Evolutionary conservation across 2,888 invertebrate species (phyloP), one percentile per base, ranked within the genome.

Genomic region (Yponomeuta evonymella): DNA sequence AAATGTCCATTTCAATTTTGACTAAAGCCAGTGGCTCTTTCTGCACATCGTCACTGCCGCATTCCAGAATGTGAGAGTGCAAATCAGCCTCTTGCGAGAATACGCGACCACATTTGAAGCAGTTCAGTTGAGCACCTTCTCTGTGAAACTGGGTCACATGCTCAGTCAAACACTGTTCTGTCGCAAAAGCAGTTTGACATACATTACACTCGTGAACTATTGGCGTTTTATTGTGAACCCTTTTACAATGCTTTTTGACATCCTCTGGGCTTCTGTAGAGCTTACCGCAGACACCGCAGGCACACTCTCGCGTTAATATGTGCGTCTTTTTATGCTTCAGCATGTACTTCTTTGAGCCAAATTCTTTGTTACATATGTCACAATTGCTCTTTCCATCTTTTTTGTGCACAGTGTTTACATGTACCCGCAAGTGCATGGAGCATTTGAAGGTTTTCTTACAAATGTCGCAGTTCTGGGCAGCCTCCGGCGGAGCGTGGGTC

Each of bases 391-490:
- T 72, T 0, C 79, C 82, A 3, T 76, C 75, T n/a, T 76, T 77
- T 0, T 76, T 73, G 72, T 83, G 83, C 0, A 83, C 82, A 0
- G 81, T 73, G 43, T 76, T 74, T 0, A 78, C 73, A n/a, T 83
- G 83, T 69, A 82, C 79, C 1, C 80, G 73, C 29, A 83, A 68
- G 74, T 83, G 83, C 73, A 81, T 73, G 0, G 77, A 70, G 33
- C 82, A 82, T 75, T 83, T 83, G 62, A 81, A 83, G 0, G 76
- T 74, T 70, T 82, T 83, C 1, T 82, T 70, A 62, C 83, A 83
- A 0, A 79, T 75, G 0, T 78, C 77, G 48, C 83, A 83, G 0
- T 71, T 75, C 11, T 77, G 75, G 0, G 74, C 77, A 0, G 80
- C 79, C 73, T 82, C 81, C 0, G 82, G 81, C 0, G 83, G 81